Evolutionary conservation across 2,797 vertebrate genomes (phyloP).

Genomic region (Siniperca obscura): DNA sequence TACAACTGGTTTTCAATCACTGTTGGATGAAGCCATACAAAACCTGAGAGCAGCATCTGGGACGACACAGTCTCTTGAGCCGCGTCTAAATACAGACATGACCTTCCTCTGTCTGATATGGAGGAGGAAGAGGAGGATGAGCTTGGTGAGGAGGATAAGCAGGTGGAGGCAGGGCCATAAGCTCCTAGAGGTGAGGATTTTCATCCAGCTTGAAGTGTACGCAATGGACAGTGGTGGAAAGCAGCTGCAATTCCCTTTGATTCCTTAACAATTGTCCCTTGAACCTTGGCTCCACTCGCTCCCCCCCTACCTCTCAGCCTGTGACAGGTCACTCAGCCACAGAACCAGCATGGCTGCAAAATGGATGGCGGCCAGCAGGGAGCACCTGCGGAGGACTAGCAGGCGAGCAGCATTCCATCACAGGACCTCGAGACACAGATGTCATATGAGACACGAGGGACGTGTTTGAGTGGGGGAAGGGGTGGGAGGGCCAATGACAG

Average conservation of each 20-base stretch:
- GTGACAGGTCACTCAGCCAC: constrained; percentile 61
- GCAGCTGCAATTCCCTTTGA: constrained; percentile 67
- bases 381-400: constrained; percentile 82
- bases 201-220: constrained; percentile 48
- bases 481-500: constrained; percentile 54
- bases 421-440: constrained; percentile 82
- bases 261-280: constrained; percentile 67
- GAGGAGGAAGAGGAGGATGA: constrained; percentile 43
- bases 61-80: constrained; percentile 38
- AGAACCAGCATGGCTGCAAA: constrained; percentile 45
- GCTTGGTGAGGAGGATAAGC: constrained; percentile 36
- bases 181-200: constrained; percentile 35
- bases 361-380: constrained; percentile 67
- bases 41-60: constrained; percentile 54
- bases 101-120: constrained; percentile 55
- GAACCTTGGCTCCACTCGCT: constrained; percentile 60
- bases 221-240: constrained; percentile 69
- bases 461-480: constrained; percentile 70
- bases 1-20: constrained; percentile 20
- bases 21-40: constrained; percentile 35
- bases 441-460: constrained; percentile 81
- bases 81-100: constrained; percentile 62
- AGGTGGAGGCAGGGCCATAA: constrained; percentile 21
- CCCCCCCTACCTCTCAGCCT: constrained; percentile 19
- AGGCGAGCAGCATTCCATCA: constrained; percentile 83